Percentiles rank a stretch among this genome's conserved stretches.
phyloP scores from a whole-genome alignment of 2,888 invertebrate genomes.

The Thalpophila matura region DNA sequence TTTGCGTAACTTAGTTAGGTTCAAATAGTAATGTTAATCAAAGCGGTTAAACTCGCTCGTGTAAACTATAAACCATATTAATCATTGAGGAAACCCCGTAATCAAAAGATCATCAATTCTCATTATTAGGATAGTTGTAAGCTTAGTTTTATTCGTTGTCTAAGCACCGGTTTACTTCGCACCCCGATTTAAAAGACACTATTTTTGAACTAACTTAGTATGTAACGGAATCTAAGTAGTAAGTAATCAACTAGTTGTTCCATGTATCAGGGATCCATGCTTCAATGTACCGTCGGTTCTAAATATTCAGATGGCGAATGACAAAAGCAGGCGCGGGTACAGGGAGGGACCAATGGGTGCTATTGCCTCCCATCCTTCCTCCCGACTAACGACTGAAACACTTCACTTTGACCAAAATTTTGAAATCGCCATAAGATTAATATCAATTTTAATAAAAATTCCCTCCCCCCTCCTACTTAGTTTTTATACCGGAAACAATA shows the following conservation, averaged over 20 bases:
- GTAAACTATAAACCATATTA: conserved; percentile 35
- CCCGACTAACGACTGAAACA: too few relatives aligned
- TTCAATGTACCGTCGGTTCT: conserved; percentile 31
- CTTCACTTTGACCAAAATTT: too few relatives aligned
- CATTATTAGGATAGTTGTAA: conserved; percentile 45
- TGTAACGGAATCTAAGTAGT: conserved; percentile 42
- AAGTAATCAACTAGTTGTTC: conserved; percentile 50
- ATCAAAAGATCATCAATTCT: conserved; percentile 48
- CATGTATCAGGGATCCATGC: conserved; percentile 16
- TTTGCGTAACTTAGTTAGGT: conserved; percentile 58
- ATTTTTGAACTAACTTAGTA: conserved; percentile 67
- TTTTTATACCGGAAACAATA: conserved; percentile 4
- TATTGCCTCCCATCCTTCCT: too few relatives aligned
- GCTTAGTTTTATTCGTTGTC: conserved; percentile 56
- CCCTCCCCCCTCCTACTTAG: too few relatives aligned
- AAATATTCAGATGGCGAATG: conserved; percentile 13
- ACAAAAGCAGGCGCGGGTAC: too few relatives aligned
- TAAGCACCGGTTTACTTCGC: conserved; percentile 78
- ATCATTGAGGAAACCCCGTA: conserved; percentile 53
- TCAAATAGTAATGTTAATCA: conserved; percentile 41
- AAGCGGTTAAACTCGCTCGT: conserved; percentile 36
- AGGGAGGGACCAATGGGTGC: too few relatives aligned
- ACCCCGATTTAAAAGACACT: conserved; percentile 71
- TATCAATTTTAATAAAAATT: too few relatives aligned
- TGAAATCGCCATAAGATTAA: too few relatives aligned